Percentiles rank a stretch among this genome's conserved stretches.
These are phyloP conservation scores for Crax fasciolata DNA, from an alignment of 2,797 vertebrate genomes.

Conservation along the genomic window DNA sequence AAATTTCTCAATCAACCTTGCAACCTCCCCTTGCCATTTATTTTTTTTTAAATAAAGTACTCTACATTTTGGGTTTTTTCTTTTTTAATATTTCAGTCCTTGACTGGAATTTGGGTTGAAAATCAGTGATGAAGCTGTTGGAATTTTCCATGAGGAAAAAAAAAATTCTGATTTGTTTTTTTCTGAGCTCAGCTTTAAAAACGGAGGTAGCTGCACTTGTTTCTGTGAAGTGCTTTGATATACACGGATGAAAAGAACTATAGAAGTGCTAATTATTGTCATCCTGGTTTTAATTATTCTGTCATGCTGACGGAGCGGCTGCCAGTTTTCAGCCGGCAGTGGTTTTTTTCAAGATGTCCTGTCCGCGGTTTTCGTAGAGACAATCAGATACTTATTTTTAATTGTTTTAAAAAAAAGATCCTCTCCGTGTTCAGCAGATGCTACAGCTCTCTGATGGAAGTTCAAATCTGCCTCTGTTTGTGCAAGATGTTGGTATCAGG, in stretches of 20 bases:
- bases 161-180: conserved; percentile 24
- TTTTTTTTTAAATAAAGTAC: not conserved
- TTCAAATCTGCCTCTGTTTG: conserved; percentile 35
- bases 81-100: not conserved
- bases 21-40: not conserved
- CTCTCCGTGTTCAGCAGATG: conserved; percentile 13
- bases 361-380: conserved; percentile 14
- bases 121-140: not conserved
- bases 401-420: conserved; percentile 13
- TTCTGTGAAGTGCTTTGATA: conserved; percentile 76
- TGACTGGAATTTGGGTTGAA: conserved; percentile 23
- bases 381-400: conserved; percentile 40
- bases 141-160: conserved; percentile 57
- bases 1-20: not conserved
- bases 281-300: conserved; percentile 76
- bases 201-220: conserved; percentile 66
- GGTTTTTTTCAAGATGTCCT: conserved; percentile 40
- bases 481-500: not conserved
- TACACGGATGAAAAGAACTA: conserved; percentile 73
- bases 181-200: conserved; percentile 61
- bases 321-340: conserved; percentile 34
- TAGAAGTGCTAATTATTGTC: conserved; percentile 78
- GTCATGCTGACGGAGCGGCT: conserved; percentile 24
- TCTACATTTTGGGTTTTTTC: not conserved
- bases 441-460: conserved; percentile 3